Base-by-base conservation (phyloP, 2,113 vertebrate species). In the Limanda limanda region DNA sequence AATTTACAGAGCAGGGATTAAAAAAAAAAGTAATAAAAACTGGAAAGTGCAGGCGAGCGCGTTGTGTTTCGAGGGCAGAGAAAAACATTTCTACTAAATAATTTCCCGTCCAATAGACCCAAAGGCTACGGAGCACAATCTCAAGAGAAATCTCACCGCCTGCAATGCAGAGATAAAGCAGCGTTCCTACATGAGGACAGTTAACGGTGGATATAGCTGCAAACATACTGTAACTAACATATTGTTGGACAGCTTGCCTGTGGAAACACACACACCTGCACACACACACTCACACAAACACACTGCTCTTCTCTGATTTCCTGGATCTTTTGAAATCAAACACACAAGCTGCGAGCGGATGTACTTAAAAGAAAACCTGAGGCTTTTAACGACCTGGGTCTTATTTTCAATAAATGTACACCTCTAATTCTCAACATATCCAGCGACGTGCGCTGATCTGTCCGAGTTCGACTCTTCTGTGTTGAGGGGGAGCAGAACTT, bases 91-190 rank as follows among this genome's bases (percentile, higher is more conserved):
- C 48, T 54, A 13, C 55, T 79, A 66, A 80, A 84, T 83, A 67
- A 83, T 82, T 86, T 79, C 59, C 60, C 57, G 59, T 85, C 71
- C 66, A 82, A 83, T 65, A 68, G 73, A 81, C 61, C 82, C 66
- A 55, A 42, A 73, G 76, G 14, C 71, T 67, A 23, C 35, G 23
- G 27, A 60, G 63, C 2, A 3, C 61, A 65, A 82, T 85, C 86
- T 76, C 73, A 61, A 54, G 81, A 89, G 68, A 84, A 88, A 81
- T 73, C 74, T 86, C 15, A 48, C 83, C 54, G 79, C 42, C 86
- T 89, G 77, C 67, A 79, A 66, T 60, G 55, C 60, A 54, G 84
- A 84, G 74, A 88, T 84, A 79, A 86, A 76, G 55, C 5, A 48
- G 66, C 75, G 77, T 77, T 68, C 67, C n/a, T 71, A 65, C 18